Evolutionary conservation across 2,113 vertebrate genomes (phyloP).

Genomic region (Podiceps cristatus): DNA sequence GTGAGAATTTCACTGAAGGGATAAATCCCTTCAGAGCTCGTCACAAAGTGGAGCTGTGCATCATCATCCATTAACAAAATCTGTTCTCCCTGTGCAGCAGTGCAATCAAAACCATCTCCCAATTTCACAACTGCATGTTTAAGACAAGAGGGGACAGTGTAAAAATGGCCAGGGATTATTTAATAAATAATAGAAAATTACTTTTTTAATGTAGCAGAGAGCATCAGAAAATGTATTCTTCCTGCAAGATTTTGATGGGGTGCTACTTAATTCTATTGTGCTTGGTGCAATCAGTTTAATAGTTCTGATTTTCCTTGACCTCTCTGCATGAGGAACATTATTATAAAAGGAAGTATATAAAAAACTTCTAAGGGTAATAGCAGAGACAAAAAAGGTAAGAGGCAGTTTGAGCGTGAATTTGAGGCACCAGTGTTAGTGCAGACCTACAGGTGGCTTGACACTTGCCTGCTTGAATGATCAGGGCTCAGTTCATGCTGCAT

Average conservation of each 20-base stretch:
- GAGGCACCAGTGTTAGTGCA: neutral
- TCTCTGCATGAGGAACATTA: neutral
- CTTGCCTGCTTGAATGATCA: neutral
- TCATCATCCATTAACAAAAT: neutral
- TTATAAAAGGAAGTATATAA: neutral
- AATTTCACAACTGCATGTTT: neutral
- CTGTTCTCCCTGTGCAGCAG: neutral
- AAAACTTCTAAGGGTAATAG: neutral
- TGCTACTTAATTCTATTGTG: conserved; percentile 12
- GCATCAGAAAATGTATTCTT: neutral
- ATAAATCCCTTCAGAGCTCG: neutral
- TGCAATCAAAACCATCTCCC: neutral
- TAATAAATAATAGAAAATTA: neutral
- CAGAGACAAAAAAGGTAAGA: neutral
- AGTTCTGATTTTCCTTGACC: neutral
- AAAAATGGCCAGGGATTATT: neutral
- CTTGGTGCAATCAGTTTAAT: neutral
- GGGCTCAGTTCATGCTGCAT: conserved; percentile 6
- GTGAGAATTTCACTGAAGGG: neutral
- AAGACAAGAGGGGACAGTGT: neutral
- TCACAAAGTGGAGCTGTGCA: neutral
- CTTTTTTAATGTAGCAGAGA: neutral
- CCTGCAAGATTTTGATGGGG: neutral
- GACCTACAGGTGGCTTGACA: neutral
- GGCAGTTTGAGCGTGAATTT: neutral